Conservation (phyloP, 2,113 vertebrate genomes). For the Cyanoliseus patagonus region DNA sequence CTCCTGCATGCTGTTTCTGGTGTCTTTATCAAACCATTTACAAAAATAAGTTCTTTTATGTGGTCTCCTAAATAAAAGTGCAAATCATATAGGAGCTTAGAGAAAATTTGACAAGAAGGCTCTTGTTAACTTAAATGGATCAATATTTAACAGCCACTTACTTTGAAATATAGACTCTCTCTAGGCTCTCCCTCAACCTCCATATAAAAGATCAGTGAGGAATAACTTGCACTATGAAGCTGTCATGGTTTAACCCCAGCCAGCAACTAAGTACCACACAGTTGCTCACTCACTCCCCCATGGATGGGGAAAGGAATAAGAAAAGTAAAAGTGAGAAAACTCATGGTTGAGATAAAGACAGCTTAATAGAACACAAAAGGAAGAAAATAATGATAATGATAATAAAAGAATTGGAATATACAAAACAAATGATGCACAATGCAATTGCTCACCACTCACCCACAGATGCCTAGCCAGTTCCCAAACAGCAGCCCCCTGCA, state of each 20-base stretch:
- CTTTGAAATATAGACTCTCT: not conserved
- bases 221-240: slow-evolving; percentile 25
- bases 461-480: not conserved
- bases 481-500: not conserved
- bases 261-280: not conserved
- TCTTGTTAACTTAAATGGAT: slow-evolving; percentile 5
- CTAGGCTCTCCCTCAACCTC: not conserved
- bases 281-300: not conserved
- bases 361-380: not conserved
- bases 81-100: not conserved
- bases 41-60: slow-evolving; percentile 1
- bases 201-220: slow-evolving; percentile 7
- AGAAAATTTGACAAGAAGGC: not conserved
- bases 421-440: not conserved
- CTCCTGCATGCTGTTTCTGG: not conserved
- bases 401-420: not conserved
- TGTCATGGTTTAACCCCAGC: not conserved
- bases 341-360: not conserved
- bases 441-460: not conserved
- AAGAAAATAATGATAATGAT: not conserved
- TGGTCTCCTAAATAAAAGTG: not conserved
- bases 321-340: not conserved
- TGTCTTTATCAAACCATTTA: slow-evolving; percentile 3
- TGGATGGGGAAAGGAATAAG: not conserved
- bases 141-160: slow-evolving; percentile 9